Percentiles rank a stretch among this genome's conserved stretches.
Conservation (phyloP, 2,797 vertebrate genomes). For the Melanotaenia pygmaea region DNA sequence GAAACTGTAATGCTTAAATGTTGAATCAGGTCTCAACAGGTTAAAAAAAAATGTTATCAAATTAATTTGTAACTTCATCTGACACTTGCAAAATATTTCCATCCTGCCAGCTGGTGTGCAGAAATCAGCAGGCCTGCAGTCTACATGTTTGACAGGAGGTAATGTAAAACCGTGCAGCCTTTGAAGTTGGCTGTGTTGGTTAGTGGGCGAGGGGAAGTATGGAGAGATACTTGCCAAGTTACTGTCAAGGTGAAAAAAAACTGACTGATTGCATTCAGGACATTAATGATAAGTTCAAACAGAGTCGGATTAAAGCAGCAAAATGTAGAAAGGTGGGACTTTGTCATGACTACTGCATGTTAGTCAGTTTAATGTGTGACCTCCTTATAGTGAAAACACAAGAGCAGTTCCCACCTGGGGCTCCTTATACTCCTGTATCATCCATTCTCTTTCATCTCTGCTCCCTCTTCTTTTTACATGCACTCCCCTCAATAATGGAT, state of each 20-base stretch:
- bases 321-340: neutral
- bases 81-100: conserved; percentile 6
- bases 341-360: conserved; percentile 13
- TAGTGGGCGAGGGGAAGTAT: conserved; percentile 2
- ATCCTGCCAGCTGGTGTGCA: conserved; percentile 34
- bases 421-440: conserved; percentile 47
- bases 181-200: conserved; percentile 9
- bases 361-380: conserved; percentile 28
- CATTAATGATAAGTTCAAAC: conserved; percentile 23
- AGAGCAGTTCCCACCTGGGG: conserved; percentile 30
- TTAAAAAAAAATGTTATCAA: neutral
- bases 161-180: conserved; percentile 19
- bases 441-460: conserved; percentile 63
- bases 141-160: conserved; percentile 25
- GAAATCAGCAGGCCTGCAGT: conserved; percentile 27
- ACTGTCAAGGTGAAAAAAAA: conserved; percentile 25
- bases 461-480: conserved; percentile 49
- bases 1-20: neutral
- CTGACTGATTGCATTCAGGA: conserved; percentile 25
- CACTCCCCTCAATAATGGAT: conserved; percentile 68
- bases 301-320: conserved; percentile 5
- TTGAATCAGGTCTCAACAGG: neutral
- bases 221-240: conserved; percentile 16
- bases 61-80: conserved; percentile 23
- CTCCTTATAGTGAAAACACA: conserved; percentile 31